These are phyloP conservation scores for Phoeniculus purpureus DNA, from an alignment of 2,797 vertebrate species.

Conservation along the genomic window DNA sequence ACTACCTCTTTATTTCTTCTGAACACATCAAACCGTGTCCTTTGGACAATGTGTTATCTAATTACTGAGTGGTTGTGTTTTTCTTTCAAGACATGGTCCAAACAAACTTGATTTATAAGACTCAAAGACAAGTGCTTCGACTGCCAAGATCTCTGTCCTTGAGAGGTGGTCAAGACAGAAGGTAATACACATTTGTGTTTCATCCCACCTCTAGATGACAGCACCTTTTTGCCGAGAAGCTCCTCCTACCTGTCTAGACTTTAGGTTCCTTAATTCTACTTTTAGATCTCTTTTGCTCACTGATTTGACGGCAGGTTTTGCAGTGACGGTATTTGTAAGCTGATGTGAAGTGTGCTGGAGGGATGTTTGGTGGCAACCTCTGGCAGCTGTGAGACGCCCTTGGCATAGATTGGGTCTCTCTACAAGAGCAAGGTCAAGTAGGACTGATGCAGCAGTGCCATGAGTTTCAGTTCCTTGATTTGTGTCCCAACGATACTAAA, in stretches of 20 bases:
- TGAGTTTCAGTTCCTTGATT: not conserved
- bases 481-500: not conserved
- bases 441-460: not conserved
- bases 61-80: not conserved
- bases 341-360: not conserved
- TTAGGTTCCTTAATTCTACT: not conserved
- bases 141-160: not conserved
- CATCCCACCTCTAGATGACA: not conserved
- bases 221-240: not conserved
- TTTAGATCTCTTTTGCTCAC: not conserved
- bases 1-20: not conserved
- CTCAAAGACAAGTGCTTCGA: conserved; percentile 46
- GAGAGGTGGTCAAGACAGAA: not conserved
- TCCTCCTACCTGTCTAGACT: not conserved
- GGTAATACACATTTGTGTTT: conserved; percentile 31
- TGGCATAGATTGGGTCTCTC: not conserved
- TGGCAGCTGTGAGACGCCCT: not conserved
- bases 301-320: not conserved
- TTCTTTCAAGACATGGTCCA: conserved; percentile 68
- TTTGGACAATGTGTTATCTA: not conserved
- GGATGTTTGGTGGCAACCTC: not conserved
- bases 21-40: not conserved
- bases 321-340: not conserved
- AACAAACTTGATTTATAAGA: conserved; percentile 48
- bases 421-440: not conserved